Evolutionary conservation across 2,888 invertebrate genomes (phyloP).

Genomic region (Abrostola triplasia): DNA sequence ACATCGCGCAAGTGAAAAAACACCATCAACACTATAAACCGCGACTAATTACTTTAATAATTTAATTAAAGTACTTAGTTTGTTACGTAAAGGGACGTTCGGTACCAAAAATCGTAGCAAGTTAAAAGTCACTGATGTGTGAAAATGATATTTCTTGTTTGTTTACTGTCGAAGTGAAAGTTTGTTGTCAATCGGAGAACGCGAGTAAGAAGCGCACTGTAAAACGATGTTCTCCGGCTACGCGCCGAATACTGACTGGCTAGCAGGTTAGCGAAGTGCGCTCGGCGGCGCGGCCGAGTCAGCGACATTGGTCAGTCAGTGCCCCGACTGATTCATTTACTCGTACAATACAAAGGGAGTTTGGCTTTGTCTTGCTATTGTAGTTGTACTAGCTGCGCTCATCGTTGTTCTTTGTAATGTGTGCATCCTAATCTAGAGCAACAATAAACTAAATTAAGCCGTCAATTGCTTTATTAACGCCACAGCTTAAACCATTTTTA

Average conservation of each 20-base stretch:
- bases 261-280: not conserved
- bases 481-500: not conserved
- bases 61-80: conserved; percentile 8
- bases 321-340: conserved; percentile 49
- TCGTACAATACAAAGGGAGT: conserved; percentile 40
- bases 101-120: conserved; percentile 6
- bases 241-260: conserved; percentile 43
- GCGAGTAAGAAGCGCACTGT: conserved; percentile 13
- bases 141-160: conserved; percentile 30
- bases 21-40: conserved; percentile 35
- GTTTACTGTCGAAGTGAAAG: conserved; percentile 51
- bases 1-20: conserved; percentile 34
- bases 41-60: conserved; percentile 33
- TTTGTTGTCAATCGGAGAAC: conserved; percentile 47
- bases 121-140: conserved; percentile 12
- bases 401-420: conserved; percentile 31
- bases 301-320: conserved; percentile 34
- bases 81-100: conserved; percentile 6
- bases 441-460: conserved; percentile 50
- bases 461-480: conserved; percentile 2
- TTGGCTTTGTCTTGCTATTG: conserved; percentile 42
- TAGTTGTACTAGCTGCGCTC: conserved; percentile 21
- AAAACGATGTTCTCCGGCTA: conserved; percentile 23
- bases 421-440: conserved; percentile 52
- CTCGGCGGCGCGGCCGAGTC: conserved; percentile 10